Percentiles rank a stretch among this genome's conserved stretches.
phyloP scores from a whole-genome alignment of 1,140 invertebrate species.

The Apis dorsata region DNA sequence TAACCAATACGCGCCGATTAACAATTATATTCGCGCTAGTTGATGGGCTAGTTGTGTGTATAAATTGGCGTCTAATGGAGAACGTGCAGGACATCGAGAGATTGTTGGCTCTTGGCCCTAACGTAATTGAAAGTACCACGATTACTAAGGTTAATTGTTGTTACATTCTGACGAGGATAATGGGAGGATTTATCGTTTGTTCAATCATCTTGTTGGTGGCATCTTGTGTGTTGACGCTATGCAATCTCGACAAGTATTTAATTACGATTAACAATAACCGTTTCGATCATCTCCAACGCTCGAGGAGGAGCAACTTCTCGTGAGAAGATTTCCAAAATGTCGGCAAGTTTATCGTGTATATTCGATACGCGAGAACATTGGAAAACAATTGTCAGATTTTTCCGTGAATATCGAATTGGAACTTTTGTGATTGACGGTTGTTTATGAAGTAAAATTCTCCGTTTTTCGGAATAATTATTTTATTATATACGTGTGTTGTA shows the following conservation, averaged over 20 bases:
- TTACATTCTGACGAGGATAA: neutral
- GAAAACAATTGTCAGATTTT: too few relatives aligned
- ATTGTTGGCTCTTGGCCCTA: neutral
- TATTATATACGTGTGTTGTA: too few relatives aligned
- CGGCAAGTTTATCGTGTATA: too few relatives aligned
- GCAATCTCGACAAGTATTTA: neutral
- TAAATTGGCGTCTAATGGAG: neutral
- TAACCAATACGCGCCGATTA: neutral
- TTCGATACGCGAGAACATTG: too few relatives aligned
- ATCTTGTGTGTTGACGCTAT: neutral
- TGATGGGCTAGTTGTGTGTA: neutral
- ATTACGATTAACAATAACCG: neutral
- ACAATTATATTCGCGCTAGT: neutral
- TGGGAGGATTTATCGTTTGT: neutral
- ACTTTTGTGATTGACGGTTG: too few relatives aligned
- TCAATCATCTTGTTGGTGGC: neutral
- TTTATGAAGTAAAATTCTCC: too few relatives aligned
- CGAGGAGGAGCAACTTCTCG: too few relatives aligned
- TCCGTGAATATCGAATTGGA: too few relatives aligned
- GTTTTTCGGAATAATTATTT: too few relatives aligned
- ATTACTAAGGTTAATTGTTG: constrained; percentile 15
- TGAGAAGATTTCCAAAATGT: too few relatives aligned
- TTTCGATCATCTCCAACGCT: neutral
- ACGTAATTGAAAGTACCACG: neutral
- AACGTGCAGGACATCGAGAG: too few relatives aligned